These are phyloP conservation scores for Phalacrocorax carbo DNA, from an alignment of 2,113 vertebrate genomes.

Conservation along the genomic window DNA sequence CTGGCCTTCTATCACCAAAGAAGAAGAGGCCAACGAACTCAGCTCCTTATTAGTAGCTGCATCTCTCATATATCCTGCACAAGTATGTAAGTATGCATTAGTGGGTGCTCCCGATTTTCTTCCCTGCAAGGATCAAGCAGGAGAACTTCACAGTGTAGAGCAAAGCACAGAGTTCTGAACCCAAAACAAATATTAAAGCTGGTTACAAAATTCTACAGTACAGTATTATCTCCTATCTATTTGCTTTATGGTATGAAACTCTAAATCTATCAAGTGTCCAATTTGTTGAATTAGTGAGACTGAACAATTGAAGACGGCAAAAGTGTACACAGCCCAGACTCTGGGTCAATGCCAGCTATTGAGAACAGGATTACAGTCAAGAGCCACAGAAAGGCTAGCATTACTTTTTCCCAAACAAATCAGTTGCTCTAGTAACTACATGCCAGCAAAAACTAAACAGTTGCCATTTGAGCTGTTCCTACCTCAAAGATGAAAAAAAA, in stretches of 20 bases:
- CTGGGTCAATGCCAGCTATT: background rate
- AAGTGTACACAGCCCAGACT: background rate
- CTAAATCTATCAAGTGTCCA: background rate
- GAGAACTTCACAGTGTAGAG: background rate
- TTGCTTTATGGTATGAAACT: background rate
- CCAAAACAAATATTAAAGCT: background rate
- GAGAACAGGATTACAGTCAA: background rate
- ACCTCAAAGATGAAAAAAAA: background rate
- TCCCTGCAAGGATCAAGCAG: background rate
- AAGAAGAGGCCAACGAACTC: background rate
- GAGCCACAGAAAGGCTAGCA: background rate
- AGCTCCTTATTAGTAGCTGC: background rate
- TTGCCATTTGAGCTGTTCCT: background rate
- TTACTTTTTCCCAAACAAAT: constrained; percentile 47
- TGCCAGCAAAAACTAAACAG: background rate
- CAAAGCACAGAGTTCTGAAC: background rate
- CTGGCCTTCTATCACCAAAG: background rate
- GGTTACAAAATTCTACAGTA: background rate
- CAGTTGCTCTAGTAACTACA: constrained; percentile 29
- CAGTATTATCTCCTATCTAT: background rate
- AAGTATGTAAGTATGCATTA: background rate
- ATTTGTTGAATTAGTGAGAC: background rate
- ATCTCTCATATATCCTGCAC: background rate
- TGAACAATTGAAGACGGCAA: background rate
- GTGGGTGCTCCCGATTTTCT: background rate